phyloP scores from a whole-genome alignment of 2,888 invertebrate species.

The Phoenoteleia sp. region DNA sequence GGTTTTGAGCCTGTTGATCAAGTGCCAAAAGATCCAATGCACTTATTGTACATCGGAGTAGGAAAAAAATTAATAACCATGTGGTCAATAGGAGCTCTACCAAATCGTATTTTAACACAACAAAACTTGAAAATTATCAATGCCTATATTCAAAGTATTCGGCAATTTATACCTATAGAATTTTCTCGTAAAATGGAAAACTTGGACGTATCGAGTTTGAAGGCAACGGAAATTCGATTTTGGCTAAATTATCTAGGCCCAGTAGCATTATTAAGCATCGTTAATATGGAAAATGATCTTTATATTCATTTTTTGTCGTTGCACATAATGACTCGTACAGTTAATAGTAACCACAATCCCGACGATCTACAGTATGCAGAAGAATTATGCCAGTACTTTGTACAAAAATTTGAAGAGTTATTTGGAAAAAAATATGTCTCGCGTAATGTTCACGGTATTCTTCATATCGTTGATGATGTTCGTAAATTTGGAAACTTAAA shows the following conservation, averaged over 20 bases:
- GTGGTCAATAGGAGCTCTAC: neutral
- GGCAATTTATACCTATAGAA: conserved; percentile 2
- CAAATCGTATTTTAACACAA: conserved; percentile 10
- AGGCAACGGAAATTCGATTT: conserved; percentile 7
- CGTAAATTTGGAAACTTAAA: neutral
- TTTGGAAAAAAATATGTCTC: conserved; percentile 16
- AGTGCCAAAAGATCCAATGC: conserved; percentile 21
- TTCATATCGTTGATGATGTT: conserved; percentile 25
- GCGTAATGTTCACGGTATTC: conserved; percentile 13
- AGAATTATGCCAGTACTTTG: conserved; percentile 5
- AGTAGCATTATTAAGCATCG: conserved; percentile 9
- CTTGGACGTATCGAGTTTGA: neutral
- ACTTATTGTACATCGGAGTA: conserved; percentile 1
- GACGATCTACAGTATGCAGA: conserved; percentile 1
- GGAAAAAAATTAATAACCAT: neutral
- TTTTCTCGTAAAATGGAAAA: conserved; percentile 21
- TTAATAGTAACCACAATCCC: neutral
- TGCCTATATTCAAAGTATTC: neutral
- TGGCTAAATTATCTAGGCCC: conserved; percentile 17
- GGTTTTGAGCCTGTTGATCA: neutral
- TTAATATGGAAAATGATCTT: neutral
- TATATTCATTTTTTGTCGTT: conserved; percentile 10
- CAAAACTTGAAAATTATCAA: neutral
- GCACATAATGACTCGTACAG: neutral
- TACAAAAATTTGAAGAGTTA: neutral